phyloP scores from a whole-genome alignment of 1,140 invertebrate species.

The Limonius californicus region DNA sequence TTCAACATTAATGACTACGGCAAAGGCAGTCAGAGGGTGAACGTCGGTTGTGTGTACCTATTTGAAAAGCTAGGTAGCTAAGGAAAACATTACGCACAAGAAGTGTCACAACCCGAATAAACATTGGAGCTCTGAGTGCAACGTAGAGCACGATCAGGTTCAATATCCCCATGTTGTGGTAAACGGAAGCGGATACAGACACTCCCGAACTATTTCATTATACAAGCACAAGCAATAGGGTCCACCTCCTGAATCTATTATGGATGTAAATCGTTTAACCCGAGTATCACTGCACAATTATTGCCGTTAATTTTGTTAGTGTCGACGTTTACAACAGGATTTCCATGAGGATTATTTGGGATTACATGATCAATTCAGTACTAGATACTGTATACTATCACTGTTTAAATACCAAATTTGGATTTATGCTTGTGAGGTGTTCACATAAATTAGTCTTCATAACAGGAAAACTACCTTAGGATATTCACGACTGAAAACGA shows the following conservation, averaged over 20 bases:
- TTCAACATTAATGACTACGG: too few species aligned
- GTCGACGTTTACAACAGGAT: slow-evolving; percentile 5
- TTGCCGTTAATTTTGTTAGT: slow-evolving; percentile 9
- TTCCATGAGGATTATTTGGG: slow-evolving; percentile 3
- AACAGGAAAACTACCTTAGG: too few species aligned
- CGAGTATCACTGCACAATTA: slow-evolving; percentile 3
- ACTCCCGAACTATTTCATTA: slow-evolving; percentile 1
- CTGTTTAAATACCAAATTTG: too few species aligned
- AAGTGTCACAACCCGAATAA: too few species aligned
- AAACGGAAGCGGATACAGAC: slow-evolving; percentile 3
- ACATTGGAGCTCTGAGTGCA: too few species aligned
- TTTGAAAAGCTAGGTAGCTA: too few species aligned
- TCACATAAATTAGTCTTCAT: too few species aligned
- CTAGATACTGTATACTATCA: background rate
- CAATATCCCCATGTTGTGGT: slow-evolving; percentile 4
- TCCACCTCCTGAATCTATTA: background rate
- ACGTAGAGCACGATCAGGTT: background rate
- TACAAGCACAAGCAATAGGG: background rate
- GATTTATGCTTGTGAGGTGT: too few species aligned
- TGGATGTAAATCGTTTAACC: slow-evolving; percentile 10
- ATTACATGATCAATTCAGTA: slow-evolving; percentile 1
- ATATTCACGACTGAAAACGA: too few species aligned
- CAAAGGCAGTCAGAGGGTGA: too few species aligned
- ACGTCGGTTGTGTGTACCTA: too few species aligned
- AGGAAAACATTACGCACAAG: too few species aligned